A percentile compares a stretch with the other conserved stretches of the same genome.
Evolutionary conservation across 2,113 vertebrate genomes (phyloP).

Genomic region (Rhinolophus sinicus): DNA sequence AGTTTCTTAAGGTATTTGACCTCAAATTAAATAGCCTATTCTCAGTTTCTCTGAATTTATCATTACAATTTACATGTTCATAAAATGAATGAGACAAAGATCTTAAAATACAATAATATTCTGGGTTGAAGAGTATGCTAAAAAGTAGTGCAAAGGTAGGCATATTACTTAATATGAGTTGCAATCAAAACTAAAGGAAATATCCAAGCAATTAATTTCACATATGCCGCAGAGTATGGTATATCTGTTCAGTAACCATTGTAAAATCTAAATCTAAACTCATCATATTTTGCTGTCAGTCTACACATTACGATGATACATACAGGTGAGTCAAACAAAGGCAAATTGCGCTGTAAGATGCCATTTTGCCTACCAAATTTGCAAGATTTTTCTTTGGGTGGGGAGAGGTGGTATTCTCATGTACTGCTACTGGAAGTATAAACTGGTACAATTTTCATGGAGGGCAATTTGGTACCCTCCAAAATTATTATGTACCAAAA

Average conservation of each 20-base stretch:
- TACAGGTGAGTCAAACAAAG: constrained; percentile 8
- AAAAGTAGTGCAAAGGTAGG: constrained; percentile 37
- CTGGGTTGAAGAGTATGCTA: constrained; percentile 11
- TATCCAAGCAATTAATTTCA: constrained; percentile 25
- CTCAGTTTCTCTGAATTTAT: constrained; percentile 48
- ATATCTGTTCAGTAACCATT: background rate
- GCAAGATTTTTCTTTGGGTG: background rate
- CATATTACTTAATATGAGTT: constrained; percentile 16
- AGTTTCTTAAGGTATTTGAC: constrained; percentile 63
- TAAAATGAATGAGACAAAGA: constrained; percentile 55
- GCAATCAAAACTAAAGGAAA: constrained; percentile 48
- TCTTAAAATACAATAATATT: constrained; percentile 52
- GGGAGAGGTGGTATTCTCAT: background rate
- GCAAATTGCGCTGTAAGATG: constrained; percentile 34
- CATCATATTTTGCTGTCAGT: constrained; percentile 2
- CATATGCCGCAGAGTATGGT: background rate
- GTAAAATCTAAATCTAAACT: constrained; percentile 45
- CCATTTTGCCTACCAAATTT: constrained; percentile 6
- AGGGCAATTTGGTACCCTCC: background rate
- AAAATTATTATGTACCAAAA: constrained; percentile 3
- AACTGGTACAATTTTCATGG: background rate
- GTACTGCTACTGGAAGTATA: constrained; percentile 36
- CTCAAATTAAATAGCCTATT: constrained; percentile 53
- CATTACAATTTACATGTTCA: constrained; percentile 40
- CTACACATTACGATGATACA: background rate